A percentile compares a stretch with the other conserved stretches of the same genome.
These are phyloP conservation scores for Sapayoa aenigma DNA, from an alignment of 2,113 vertebrate species.

Conservation along the genomic window DNA sequence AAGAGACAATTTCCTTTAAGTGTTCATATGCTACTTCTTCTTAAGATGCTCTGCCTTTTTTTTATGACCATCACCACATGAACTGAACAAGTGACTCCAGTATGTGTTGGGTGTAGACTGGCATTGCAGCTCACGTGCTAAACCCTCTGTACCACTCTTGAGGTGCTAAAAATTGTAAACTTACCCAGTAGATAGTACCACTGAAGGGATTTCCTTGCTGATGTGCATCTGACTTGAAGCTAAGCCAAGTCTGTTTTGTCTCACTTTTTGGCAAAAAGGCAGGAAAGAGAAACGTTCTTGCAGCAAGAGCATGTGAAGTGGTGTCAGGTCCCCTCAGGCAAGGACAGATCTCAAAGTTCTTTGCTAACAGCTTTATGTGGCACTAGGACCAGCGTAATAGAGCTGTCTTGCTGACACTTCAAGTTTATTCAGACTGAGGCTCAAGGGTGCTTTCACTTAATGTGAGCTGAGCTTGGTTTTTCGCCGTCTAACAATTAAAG, in stretches of 20 bases:
- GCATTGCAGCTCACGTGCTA: background rate
- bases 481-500: background rate
- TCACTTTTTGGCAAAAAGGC: background rate
- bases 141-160: background rate
- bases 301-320: background rate
- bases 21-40: background rate
- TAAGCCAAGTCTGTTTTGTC: background rate
- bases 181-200: background rate
- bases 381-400: background rate
- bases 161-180: background rate
- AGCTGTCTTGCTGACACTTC: background rate
- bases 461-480: background rate
- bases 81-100: background rate
- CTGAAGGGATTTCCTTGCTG: background rate
- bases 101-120: rapidly evolving
- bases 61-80: rapidly evolving
- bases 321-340: background rate
- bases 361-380: background rate
- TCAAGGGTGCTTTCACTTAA: background rate
- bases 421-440: background rate
- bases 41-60: background rate
- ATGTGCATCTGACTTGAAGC: background rate
- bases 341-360: background rate
- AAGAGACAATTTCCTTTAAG: background rate
- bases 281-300: background rate